Base-by-base conservation (phyloP, 2,888 invertebrate species). In the Oscheius sp. region DNA sequence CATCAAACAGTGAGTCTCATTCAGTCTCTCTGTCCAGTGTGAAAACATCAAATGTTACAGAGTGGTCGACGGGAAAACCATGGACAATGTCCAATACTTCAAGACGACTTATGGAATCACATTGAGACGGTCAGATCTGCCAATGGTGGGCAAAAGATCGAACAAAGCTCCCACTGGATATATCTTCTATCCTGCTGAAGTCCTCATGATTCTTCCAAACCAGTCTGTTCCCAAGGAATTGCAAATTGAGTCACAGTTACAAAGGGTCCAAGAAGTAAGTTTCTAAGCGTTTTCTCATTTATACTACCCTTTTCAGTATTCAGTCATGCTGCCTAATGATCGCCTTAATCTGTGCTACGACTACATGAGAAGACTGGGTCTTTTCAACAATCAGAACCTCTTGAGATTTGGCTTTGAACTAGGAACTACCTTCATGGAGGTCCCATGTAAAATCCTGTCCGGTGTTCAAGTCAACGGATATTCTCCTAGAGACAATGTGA, bases 171-270 rank as follows among this genome's bases (percentile, higher is more conserved):
- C 42, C 4, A 42, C 42, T 42, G 42, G 42, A 7, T 42, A 42
- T 7, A 42, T 42, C 7, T 42, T 42, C 42, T 53, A 37, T 37
- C 68, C 68, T 2, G 55, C 53, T 37, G 68, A 68, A 37, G 42
- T 68, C 4, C 55, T 68, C 13, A 13, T 55, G 2, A 55, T 68
- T 32, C 35, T 68, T n/a, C 68, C 68, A n/a, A 55, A 68, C 42
- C 55, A 68, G 53, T 53, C 68, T 9, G 53, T 68, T 33, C 35
- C 35, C 5, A 55, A 55, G 55, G 68, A 68, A 21, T 21, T 21
- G 21, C 53, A 42, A 10, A 21, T 21, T 21, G 21, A 21, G 21
- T 21, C 21, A 21, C 21, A 21, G 21, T 21, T 21, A 21, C 21
- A 21, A 21, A 21, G 21, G 21, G 21, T 21, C 21, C 21, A 21